These are phyloP conservation scores for Drosophila tsacasi DNA, from an alignment of 1,140 invertebrate species.

Conservation along the genomic window DNA sequence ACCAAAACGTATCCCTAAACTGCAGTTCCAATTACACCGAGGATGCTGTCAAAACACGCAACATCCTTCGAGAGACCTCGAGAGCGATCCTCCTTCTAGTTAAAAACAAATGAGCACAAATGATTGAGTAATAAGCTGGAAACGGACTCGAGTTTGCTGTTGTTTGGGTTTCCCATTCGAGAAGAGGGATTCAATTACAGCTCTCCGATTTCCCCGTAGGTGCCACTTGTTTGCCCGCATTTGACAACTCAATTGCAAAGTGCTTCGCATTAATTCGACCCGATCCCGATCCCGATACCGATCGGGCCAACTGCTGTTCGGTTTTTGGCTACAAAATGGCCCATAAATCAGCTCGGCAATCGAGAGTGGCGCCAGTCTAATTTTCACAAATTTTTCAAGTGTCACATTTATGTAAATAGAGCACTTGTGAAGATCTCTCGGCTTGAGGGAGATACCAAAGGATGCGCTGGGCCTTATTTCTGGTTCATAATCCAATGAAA, in stretches of 20 bases:
- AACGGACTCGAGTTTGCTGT: conserved; percentile 26
- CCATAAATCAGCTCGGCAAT: conserved; percentile 63
- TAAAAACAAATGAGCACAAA: conserved; percentile 68
- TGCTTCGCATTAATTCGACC: conserved; percentile 63
- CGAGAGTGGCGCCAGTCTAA: conserved; percentile 41
- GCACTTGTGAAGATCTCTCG: conserved; percentile 11
- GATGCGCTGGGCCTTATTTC: neutral
- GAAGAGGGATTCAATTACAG: conserved; percentile 13
- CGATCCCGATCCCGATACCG: conserved; percentile 19
- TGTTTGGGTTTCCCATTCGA: conserved; percentile 6
- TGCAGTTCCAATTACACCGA: conserved; percentile 69
- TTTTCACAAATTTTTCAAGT: conserved; percentile 34
- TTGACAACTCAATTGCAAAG: conserved; percentile 76
- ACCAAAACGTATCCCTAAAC: neutral
- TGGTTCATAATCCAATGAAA: conserved; percentile 11
- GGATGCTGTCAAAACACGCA: conserved; percentile 74
- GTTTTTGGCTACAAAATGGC: conserved; percentile 23
- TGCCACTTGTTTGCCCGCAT: conserved; percentile 56
- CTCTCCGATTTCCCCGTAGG: conserved; percentile 40
- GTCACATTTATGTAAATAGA: conserved; percentile 48
- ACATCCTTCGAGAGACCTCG: conserved; percentile 18
- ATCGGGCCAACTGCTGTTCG: conserved; percentile 72
- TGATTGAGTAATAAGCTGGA: conserved; percentile 77
- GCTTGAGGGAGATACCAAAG: neutral
- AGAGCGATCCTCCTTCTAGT: conserved; percentile 54